Evolutionary conservation across 2,888 invertebrate genomes (phyloP).

Genomic region (Crocallis elinguaria): DNA sequence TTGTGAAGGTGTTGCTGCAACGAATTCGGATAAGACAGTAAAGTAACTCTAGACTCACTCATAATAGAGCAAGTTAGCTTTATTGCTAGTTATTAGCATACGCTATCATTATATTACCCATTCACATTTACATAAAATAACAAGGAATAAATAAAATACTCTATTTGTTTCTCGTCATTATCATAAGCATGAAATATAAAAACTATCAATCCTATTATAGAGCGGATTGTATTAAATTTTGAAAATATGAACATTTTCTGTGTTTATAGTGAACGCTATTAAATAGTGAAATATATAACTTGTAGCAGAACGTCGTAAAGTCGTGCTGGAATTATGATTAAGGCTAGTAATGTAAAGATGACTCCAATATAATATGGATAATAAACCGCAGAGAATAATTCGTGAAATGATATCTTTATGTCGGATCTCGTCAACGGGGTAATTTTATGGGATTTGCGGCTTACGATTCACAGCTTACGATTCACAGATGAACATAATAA

Average conservation of each 20-base stretch:
- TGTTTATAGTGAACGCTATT: slow-evolving; percentile 27
- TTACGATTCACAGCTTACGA: slow-evolving; percentile 40
- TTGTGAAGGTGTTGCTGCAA: slow-evolving; percentile 41
- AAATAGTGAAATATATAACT: slow-evolving; percentile 43
- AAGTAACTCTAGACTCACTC: slow-evolving; percentile 38
- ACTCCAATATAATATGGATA: slow-evolving; percentile 45
- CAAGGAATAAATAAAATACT: slow-evolving; percentile 7
- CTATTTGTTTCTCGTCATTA: slow-evolving; percentile 7
- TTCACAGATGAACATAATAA: slow-evolving; percentile 54
- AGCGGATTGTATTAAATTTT: slow-evolving; percentile 10
- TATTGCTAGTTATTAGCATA: slow-evolving; percentile 23
- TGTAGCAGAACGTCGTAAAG: slow-evolving; percentile 44
- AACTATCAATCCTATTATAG: slow-evolving; percentile 9
- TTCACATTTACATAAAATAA: slow-evolving; percentile 18
- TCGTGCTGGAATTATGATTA: slow-evolving; percentile 42
- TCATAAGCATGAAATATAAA: slow-evolving; percentile 5
- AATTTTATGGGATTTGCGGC: slow-evolving; percentile 52
- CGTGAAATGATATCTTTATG: slow-evolving; percentile 56
- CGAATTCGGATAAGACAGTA: slow-evolving; percentile 44
- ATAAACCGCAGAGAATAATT: slow-evolving; percentile 57
- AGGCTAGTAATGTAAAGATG: slow-evolving; percentile 39
- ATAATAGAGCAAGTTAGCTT: slow-evolving; percentile 33
- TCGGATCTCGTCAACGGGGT: slow-evolving; percentile 55
- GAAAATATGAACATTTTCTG: slow-evolving; percentile 12
- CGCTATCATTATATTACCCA: slow-evolving; percentile 13